Evolutionary conservation across 37 sponge, comb jelly and placozoan species (phyloP).

Genomic region (Eunapius fragilis): DNA sequence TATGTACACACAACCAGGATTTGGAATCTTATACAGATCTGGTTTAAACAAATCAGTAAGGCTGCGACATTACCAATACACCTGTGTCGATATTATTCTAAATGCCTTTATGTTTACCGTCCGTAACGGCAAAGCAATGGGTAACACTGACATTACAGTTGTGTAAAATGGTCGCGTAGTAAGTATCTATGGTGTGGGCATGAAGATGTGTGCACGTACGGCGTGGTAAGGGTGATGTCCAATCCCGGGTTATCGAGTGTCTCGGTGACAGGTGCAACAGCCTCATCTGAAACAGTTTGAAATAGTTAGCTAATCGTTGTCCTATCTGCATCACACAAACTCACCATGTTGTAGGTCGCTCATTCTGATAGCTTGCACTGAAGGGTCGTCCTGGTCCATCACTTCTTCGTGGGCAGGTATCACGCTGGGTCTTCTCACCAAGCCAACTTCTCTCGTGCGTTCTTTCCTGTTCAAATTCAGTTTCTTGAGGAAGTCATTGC

Average conservation of each 20-base stretch:
- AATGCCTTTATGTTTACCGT: too few species aligned
- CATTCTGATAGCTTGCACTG: background rate
- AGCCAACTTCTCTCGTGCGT: background rate
- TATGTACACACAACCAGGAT: too few species aligned
- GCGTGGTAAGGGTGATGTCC: background rate
- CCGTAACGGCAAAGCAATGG: too few species aligned
- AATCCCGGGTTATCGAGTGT: background rate
- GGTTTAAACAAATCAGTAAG: too few species aligned
- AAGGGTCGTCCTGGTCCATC: background rate
- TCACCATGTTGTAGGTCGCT: background rate
- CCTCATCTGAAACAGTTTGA: background rate
- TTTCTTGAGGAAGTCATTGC: constrained; percentile 80
- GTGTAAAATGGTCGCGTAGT: too few species aligned
- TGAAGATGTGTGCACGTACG: background rate
- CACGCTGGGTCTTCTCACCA: background rate
- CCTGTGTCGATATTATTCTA: too few species aligned
- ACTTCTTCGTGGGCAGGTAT: background rate
- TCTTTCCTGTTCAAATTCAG: constrained; percentile 57
- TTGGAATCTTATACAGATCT: too few species aligned
- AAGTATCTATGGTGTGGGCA: too few species aligned
- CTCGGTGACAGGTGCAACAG: background rate
- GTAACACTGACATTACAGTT: too few species aligned
- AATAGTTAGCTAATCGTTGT: background rate
- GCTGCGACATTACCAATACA: too few species aligned
- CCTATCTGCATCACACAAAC: background rate